Conservation (phyloP, 1,140 invertebrate genomes). For the Conopomorpha cramerella region DNA sequence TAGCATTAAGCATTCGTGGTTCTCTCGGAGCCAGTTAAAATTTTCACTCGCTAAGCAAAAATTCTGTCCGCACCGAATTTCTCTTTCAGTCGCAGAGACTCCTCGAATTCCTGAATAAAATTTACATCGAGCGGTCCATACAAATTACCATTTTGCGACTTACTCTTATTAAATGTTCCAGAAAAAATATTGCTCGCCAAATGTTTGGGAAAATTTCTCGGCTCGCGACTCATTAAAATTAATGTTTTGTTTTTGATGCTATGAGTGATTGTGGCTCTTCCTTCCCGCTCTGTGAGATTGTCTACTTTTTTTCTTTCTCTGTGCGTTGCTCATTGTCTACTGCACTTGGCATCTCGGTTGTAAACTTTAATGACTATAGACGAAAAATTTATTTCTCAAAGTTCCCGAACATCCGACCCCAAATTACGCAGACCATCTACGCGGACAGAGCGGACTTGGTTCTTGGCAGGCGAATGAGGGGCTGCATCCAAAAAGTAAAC, state of each 20-base stretch:
- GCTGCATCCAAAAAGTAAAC: constrained; percentile 39
- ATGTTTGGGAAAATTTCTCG: constrained; percentile 54
- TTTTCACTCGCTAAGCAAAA: constrained; percentile 60
- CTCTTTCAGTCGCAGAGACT: too few relatives aligned
- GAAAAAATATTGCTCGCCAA: constrained; percentile 59
- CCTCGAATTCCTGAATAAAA: constrained; percentile 59
- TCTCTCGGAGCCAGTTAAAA: constrained; percentile 58
- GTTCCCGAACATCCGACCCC: too few relatives aligned
- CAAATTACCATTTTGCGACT: constrained; percentile 59
- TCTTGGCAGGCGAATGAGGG: constrained; percentile 22
- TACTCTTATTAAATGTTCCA: constrained; percentile 60
- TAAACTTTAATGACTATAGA: too few relatives aligned
- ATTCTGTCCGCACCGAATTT: constrained; percentile 58
- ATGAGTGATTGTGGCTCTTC: too few relatives aligned
- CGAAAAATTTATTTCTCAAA: too few relatives aligned
- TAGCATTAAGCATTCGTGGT: constrained; percentile 57
- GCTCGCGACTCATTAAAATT: constrained; percentile 57
- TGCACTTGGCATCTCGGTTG: too few relatives aligned
- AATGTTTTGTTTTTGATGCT: constrained; percentile 48
- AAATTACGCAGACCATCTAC: too few relatives aligned
- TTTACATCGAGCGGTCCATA: constrained; percentile 59
- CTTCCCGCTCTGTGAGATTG: too few relatives aligned
- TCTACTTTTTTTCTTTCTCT: too few relatives aligned
- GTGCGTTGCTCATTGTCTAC: too few relatives aligned
- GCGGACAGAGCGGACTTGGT: too few relatives aligned